phyloP scores from a whole-genome alignment of 2,888 invertebrate genomes.

The Drosophila tanythrix region DNA sequence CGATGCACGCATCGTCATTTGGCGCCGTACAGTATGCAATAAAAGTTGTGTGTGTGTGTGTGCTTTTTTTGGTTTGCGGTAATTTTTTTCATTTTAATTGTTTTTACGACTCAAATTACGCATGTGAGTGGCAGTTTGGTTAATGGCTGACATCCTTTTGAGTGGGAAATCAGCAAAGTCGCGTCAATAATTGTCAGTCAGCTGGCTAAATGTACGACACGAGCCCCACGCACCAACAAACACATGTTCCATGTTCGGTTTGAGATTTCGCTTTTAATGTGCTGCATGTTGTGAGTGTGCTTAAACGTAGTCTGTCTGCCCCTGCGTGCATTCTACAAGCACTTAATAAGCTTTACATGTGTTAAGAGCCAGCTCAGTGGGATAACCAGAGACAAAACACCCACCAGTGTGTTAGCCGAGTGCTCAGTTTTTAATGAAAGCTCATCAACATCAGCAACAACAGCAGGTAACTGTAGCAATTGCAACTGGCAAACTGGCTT shows the following conservation, averaged over 20 bases:
- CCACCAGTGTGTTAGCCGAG: conserved; percentile 2
- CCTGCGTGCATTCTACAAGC: conserved; percentile 45
- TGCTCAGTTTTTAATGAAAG: conserved; percentile 73
- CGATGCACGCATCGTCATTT: conserved; percentile 13
- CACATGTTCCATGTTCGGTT: neutral
- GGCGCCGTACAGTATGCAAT: conserved; percentile 53
- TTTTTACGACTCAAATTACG: conserved; percentile 51
- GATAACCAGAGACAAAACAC: conserved; percentile 4
- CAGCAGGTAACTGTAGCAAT: conserved; percentile 41
- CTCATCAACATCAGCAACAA: conserved; percentile 63
- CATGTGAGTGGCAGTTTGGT: conserved; percentile 54
- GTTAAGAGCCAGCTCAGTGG: conserved; percentile 38
- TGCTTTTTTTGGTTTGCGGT: neutral
- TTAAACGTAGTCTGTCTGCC: conserved; percentile 37
- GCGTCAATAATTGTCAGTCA: conserved; percentile 59
- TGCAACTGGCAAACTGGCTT: conserved; percentile 21
- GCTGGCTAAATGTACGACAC: conserved; percentile 32
- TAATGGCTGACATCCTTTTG: conserved; percentile 62
- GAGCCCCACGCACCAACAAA: neutral
- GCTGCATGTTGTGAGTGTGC: conserved; percentile 19
- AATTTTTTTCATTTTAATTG: conserved; percentile 42
- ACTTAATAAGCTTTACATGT: conserved; percentile 62
- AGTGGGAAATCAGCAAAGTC: conserved; percentile 59
- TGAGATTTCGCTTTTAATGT: conserved; percentile 32
- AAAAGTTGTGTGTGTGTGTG: conserved; percentile 18